Base-by-base conservation (phyloP, 2,797 vertebrate species). In the Anguilla marmorata region DNA sequence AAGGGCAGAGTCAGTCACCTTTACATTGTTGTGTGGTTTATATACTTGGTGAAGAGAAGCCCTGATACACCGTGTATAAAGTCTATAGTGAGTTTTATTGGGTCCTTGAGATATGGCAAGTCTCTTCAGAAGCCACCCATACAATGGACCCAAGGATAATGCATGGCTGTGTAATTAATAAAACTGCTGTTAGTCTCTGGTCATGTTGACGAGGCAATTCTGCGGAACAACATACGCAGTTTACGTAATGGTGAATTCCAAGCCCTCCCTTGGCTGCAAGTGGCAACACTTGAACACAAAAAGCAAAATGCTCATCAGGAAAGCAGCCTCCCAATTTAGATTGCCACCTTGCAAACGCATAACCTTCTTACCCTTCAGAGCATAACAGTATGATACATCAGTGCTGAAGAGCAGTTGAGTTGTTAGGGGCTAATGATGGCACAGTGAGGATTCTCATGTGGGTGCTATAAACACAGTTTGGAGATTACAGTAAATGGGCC, bases 381-480 rank as follows among this genome's bases (percentile, higher is more conserved):
- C 74, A 76, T 37, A 76, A 76, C 30, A 76, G 33, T 41, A 76
- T 19, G 74, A 76, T 41, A 21, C 74, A 76, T 76, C 74, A 76
- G 33, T 5, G 37, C 1, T 76, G 74, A 76, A 76, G 74, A 37
- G 74, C 74, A 74, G 74, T 41, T 27, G 33, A 76, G 33, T 33
- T 76, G 37, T 76, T 76, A 41, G 74, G 37, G 74, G 0, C 33
- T 76, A 76, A 76, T 76, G 74, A 33, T 41, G 74, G 16, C 14
- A 41, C 24, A 9, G 33, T 76, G 30, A n/a, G 19, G 30, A 76
- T 76, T 76, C 14, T 19, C 33, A 76, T 41, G 74, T 41, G 74
- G 74, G 74, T 37, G 33, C 74, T 1, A 7, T 76, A 76, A 76
- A 33, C 74, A 76, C 33, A 76, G 74, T 76, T 74, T 76, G 33